Evolutionary conservation across 2,797 vertebrate genomes (phyloP), one percentile per base, ranked within the genome.

Genomic region (Paguma larvata): DNA sequence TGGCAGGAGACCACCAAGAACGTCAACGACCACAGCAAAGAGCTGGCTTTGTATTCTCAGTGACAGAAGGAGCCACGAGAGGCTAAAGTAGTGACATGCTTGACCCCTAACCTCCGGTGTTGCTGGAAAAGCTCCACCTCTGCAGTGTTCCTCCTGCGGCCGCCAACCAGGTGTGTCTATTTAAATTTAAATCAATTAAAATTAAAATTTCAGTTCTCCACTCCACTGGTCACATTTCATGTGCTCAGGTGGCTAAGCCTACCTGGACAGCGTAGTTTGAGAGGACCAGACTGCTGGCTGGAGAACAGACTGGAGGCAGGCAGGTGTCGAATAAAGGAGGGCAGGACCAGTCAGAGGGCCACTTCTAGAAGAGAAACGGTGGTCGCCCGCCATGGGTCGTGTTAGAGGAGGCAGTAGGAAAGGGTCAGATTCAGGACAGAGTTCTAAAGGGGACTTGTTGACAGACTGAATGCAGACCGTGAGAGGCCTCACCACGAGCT

Each of bases 181-280:
- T 53, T 85, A 34, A 16, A 70, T 84, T 73, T 90, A 44, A 30
- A 53, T 85, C 32, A 84, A 91, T 59, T 92, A 68, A 89, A 85
- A 78, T 27, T 25, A 56, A 77, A 89, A 80, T 63, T 77, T 77
- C 53, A 41, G 44, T 92, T 41, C 73, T 89, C 19, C 23, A 68
- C 48, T 12, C 63, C 5, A 91, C 9, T 0, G 46, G 51, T 34
- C 32, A 30, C 44, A 93, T 72, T 91, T 95, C 27, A 70, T 59
- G 62, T 6, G 18, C 4, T 67, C 83, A 85, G 1, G 5, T 14
- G 77, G 67, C 41, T 75, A 79, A 56, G 65, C 48, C 79, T 77
- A 67, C 32, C 25, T 23, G 27, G 30, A 78, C 30, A 82, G 10
- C 0, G 1, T 1, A 3, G 62, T 75, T 78, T 68, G 14, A 59